Evolutionary conservation across 2,888 invertebrate genomes (phyloP).

Genomic region (Tiliacea aurago): DNA sequence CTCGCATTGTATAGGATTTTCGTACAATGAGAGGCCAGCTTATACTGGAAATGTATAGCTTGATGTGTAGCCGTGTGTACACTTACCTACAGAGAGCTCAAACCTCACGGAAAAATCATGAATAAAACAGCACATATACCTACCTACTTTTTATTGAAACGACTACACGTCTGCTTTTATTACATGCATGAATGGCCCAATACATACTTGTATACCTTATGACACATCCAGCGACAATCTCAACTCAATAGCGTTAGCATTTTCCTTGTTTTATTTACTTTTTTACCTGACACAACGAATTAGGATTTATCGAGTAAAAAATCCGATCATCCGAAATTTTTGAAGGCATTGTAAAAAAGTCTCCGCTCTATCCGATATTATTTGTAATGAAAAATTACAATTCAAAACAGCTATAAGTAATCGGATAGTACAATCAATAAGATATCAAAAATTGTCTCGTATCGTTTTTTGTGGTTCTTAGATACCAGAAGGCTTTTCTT

Average conservation of each 20-base stretch:
- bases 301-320: constrained; percentile 3
- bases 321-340: constrained; percentile 5
- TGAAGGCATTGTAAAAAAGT: not conserved
- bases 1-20: no score
- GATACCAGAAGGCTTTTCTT: not conserved
- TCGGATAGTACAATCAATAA: not conserved
- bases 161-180: constrained; percentile 33
- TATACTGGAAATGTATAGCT: no score
- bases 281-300: constrained; percentile 16
- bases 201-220: constrained; percentile 23
- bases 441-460: not conserved
- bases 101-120: constrained; percentile 25
- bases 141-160: constrained; percentile 30
- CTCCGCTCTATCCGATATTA: not conserved
- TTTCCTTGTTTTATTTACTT: constrained; percentile 47
- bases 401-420: not conserved
- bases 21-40: no score
- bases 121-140: constrained; percentile 23
- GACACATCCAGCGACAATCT: constrained; percentile 45
- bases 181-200: constrained; percentile 52
- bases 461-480: not conserved
- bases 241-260: constrained; percentile 18
- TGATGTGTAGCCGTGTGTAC: no score
- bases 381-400: not conserved
- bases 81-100: not conserved